Base-by-base conservation (phyloP, 2,888 invertebrate genomes). In the Pemphredon lugubris region DNA sequence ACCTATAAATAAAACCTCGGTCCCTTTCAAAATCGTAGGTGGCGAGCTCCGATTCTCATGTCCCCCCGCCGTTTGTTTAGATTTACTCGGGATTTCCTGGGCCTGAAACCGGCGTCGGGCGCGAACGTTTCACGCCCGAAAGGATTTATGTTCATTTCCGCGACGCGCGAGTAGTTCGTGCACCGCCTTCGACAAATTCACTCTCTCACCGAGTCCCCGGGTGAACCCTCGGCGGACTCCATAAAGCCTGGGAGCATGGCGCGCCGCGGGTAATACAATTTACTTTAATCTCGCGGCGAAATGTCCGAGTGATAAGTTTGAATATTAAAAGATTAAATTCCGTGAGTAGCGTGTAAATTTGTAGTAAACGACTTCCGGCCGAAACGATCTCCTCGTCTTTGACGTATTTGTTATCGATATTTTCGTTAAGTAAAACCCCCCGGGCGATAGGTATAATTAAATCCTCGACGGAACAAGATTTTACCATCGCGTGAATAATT, bases 11-110 rank as follows among this genome's bases (percentile, higher is more conserved):
- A 84, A 81, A 81, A 78, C 73, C 72, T 61, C n/a, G 71, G 73
- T 75, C 79, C 81, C 82, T 77, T 72, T 72, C 74, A 68, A 73
- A 81, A 75, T 78, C 77, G 81, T 81, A 81, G 83, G 81, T 84
- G 80, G 84, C 73, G 72, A 73, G 71, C 72, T 66, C 76, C 59
- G 76, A 79, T 84, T 74, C 81, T 79, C 68, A 77, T 75, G 71
- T 59, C 55, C 69, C 48, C 60, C 53, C 34, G 60, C 48, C 73
- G 83, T 83, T 84, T 84, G 76, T 83, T 83, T 85, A 75, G 83
- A 83, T 83, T 83, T 81, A 79, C 79, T 78, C 82, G 73, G 81
- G 78, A 84, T 82, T 85, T 85, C 82, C 84, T 84, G 81, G 71
- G 60, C 73, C 75, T 68, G 76, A 75, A 70, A 70, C 65, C 68